Evolutionary conservation across 1,140 invertebrate species (phyloP).

Genomic region (Doryteuthis pealeii): DNA sequence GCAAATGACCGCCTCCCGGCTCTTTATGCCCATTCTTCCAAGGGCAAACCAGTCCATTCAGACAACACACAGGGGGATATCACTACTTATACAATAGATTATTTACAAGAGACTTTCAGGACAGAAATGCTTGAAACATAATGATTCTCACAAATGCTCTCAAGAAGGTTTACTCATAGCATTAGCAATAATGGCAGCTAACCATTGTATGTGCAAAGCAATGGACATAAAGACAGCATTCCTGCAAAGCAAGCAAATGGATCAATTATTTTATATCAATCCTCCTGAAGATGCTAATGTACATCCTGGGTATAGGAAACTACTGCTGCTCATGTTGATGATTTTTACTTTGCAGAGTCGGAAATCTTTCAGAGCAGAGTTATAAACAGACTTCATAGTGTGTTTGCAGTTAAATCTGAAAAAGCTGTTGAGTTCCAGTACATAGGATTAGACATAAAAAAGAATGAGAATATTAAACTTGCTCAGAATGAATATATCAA

Average conservation of each 20-base stretch:
- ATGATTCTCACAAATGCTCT: background rate
- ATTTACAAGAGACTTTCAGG: background rate
- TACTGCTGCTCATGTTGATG: conserved; percentile 24
- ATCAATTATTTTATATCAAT: conserved; percentile 24
- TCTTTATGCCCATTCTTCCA: too few species aligned
- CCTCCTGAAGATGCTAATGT: conserved; percentile 26
- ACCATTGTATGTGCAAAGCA: background rate
- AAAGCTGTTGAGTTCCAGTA: too few species aligned
- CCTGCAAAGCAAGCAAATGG: conserved; percentile 21
- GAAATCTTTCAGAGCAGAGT: background rate
- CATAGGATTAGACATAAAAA: background rate
- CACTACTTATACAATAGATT: too few species aligned
- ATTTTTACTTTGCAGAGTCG: conserved; percentile 22
- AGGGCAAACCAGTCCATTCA: too few species aligned
- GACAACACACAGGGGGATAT: too few species aligned
- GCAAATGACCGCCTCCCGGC: too few species aligned
- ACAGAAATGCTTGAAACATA: background rate
- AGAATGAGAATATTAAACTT: background rate
- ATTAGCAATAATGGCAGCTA: background rate
- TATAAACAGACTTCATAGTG: background rate
- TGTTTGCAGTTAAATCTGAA: background rate
- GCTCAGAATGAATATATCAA: too few species aligned
- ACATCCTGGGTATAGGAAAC: conserved; percentile 6
- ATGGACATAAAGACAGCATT: conserved; percentile 18
- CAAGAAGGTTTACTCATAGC: background rate